Percentiles rank a stretch among this genome's conserved stretches.
These are phyloP conservation scores for Oeneis ivallda DNA, from an alignment of 2,888 invertebrate genomes.

Conservation along the genomic window DNA sequence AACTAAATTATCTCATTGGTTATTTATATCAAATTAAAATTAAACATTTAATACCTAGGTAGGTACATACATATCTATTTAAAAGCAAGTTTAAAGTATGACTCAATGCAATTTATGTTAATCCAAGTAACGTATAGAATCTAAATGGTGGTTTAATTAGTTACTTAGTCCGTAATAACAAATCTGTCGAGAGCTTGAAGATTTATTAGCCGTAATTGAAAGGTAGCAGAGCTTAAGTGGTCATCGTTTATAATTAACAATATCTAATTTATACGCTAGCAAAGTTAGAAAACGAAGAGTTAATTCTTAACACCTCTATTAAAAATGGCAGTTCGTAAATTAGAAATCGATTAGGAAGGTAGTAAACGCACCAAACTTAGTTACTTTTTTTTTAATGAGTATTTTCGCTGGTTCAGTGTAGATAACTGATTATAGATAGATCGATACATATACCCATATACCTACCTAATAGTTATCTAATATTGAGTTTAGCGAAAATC, in stretches of 20 bases:
- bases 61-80: neutral
- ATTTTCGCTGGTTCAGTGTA: neutral
- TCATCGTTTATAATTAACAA: slow-evolving; percentile 21
- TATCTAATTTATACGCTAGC: slow-evolving; percentile 20
- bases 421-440: too few relatives aligned
- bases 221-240: slow-evolving; percentile 21
- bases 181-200: slow-evolving; percentile 14
- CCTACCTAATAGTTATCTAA: too few relatives aligned
- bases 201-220: slow-evolving; percentile 26
- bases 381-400: neutral
- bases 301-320: neutral
- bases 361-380: too few relatives aligned
- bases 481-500: too few relatives aligned
- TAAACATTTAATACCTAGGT: neutral
- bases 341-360: neutral
- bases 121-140: slow-evolving; percentile 10
- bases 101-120: slow-evolving; percentile 25
- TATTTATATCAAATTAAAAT: neutral
- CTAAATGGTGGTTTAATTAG: slow-evolving; percentile 19
- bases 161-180: slow-evolving; percentile 8
- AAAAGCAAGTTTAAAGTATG: slow-evolving; percentile 18
- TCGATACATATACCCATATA: too few relatives aligned
- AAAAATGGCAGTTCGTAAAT: neutral
- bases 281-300: neutral
- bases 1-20: neutral